Evolutionary conservation across 2,113 vertebrate genomes (phyloP), one percentile per base, ranked within the genome.

Genomic region (Prinia subflava): DNA sequence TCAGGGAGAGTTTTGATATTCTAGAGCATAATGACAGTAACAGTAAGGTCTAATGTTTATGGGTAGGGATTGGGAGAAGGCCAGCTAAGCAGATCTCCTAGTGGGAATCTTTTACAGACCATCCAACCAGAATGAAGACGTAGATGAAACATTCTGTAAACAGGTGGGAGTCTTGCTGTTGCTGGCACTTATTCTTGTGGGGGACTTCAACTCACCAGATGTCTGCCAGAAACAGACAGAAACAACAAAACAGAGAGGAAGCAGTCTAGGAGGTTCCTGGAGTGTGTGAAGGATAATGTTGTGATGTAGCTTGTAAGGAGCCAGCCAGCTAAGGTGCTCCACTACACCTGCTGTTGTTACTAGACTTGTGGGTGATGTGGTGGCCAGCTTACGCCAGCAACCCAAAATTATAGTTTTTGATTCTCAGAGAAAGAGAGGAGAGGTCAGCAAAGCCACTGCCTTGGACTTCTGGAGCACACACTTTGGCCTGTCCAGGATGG

Each of bases 151-250:
- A 44, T 22, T 60, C 27, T 37, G 3, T 57, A 42, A 50, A 35
- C 12, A 57, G 4, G 8, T 44, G 15, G 50, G 37, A 37, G 18
- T 13, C 22, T 44, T 42, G 18, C 1, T 0, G 8, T 50, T 35
- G 37, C 31, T 65, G 33, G 59, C 27, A 8, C 23, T 81, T 73
- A 10, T 28, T 73, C 22, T 73, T 2, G 2, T 13, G 44, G 12
- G 35, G 10, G 15, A 23, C 18, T 33, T 80, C 31, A 57, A 4
- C 31, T 64, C 39, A 31, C 21, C 9, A 64, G 15, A 15, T 50
- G 8, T 23, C 31, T 81, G 27, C 50, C 10, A 17, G 68, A 57
- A 57, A 57, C 12, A 56, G 19, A 55, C 6, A 74, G 50, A 41
- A 85, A 49, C 21, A 44, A 33, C 12, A 65, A 10, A 57, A 16